Base-by-base conservation (phyloP, 1,140 invertebrate species). In the Zaprionus ghesquierei region DNA sequence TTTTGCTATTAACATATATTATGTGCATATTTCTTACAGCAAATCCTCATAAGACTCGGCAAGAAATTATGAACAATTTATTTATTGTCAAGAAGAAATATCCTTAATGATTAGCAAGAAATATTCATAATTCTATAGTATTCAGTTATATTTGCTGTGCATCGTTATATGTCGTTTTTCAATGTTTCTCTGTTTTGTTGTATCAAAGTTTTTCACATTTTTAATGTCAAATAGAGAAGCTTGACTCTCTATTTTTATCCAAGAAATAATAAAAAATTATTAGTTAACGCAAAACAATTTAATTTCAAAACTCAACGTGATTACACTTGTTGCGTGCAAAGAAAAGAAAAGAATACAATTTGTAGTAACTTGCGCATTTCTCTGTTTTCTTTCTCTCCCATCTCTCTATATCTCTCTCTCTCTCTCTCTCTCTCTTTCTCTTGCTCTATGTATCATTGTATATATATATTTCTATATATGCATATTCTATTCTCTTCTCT, bases 281-380 rank as follows among this genome's bases (percentile, higher is more conserved):
- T 41, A 15, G 35, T n/a, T 41, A 2, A 41, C 15, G n/a, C n/a
- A n/a, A 6, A 41, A 41, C n/a, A 41, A 41, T n/a, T 15, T 5
- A 15, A 6, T 41, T 41, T 41, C n/a, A 6, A 8, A 41, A 15
- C 15, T 8, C 6, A 41, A 23, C 22, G 9, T 23, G 46, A 49
- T 49, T 49, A 13, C 10, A 60, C 23, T 41, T 58, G 35, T 41
- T 46, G 29, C 25, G 23, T 44, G 10, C 38, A 15, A 18, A 9
- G 12, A 46, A 23, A 31, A 54, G 9, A 15, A 6, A 77, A 31
- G 60, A 31, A 73, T 62, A 46, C 41, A 81, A 59, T 51, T 68
- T 49, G 27, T 73, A 80, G 64, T 79, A 82, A 78, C 63, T 81
- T 82, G 62, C 66, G 59, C 53, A 81, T 77, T 56, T 64, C 51